These are phyloP conservation scores for Microcebus murinus DNA, from an alignment of 2,113 vertebrate genomes.

Conservation along the genomic window DNA sequence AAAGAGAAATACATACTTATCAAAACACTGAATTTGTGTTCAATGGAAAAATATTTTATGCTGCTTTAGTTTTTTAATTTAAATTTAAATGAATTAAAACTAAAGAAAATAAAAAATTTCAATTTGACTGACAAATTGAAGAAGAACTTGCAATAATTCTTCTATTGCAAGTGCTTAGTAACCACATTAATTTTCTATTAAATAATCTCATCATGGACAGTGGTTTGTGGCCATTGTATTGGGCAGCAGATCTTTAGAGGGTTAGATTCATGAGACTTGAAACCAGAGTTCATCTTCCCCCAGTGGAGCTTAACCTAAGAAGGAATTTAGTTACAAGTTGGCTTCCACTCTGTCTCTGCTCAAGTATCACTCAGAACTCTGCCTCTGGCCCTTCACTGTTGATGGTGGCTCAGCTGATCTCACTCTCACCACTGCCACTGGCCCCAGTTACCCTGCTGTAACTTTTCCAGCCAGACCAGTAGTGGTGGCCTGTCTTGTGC, in stretches of 20 bases:
- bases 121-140: not conserved
- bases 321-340: not conserved
- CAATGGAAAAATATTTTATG: not conserved
- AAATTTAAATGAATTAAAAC: constrained; percentile 37
- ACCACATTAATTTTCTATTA: not conserved
- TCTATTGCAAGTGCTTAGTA: not conserved
- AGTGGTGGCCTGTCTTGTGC: not conserved
- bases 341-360: not conserved
- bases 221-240: not conserved
- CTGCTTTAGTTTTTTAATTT: not conserved
- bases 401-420: not conserved
- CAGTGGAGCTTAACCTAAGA: not conserved
- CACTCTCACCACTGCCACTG: not conserved
- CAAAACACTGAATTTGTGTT: not conserved
- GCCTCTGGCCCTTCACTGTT: not conserved
- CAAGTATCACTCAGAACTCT: not conserved
- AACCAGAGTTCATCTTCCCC: not conserved
- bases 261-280: not conserved
- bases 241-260: not conserved
- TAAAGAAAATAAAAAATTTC: not conserved
- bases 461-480: not conserved
- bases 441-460: not conserved
- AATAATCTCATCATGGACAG: not conserved
- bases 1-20: not conserved
- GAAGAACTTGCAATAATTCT: not conserved